A percentile compares a stretch with the other conserved stretches of the same genome.
These are phyloP conservation scores for Pluvianellus socialis DNA, from an alignment of 2,113 vertebrate genomes.

Conservation along the genomic window DNA sequence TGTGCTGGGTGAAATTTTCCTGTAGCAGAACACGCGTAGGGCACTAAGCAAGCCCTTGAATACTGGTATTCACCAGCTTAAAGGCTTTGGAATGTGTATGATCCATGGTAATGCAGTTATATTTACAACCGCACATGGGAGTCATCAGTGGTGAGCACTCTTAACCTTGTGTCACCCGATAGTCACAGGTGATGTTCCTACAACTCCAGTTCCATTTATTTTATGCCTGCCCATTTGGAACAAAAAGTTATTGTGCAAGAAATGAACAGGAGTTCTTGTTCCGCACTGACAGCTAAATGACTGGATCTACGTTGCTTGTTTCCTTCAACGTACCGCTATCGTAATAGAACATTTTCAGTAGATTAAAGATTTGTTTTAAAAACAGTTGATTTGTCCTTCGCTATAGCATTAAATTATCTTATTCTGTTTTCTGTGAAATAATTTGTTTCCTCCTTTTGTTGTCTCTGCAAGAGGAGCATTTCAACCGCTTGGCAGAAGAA, in stretches of 20 bases:
- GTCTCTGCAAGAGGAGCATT: background rate
- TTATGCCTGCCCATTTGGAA: background rate
- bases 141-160: background rate
- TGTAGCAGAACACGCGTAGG: accelerated
- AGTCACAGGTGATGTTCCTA: background rate
- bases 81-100: background rate
- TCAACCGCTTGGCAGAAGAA: slow-evolving; percentile 5
- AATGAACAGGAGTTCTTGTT: background rate
- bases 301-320: background rate
- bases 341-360: background rate
- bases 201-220: background rate
- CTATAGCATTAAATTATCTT: background rate
- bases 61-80: background rate
- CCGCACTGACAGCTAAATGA: background rate
- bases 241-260: background rate
- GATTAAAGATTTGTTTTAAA: slow-evolving; percentile 14
- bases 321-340: background rate
- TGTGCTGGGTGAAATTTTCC: background rate
- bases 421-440: slow-evolving; percentile 1
- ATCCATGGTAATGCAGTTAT: accelerated
- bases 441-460: slow-evolving; percentile 18
- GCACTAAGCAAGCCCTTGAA: background rate
- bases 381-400: background rate
- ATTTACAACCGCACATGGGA: background rate
- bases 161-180: background rate